Percentiles rank a stretch among this genome's conserved stretches.
Conservation (phyloP, 2,113 vertebrate genomes). For the Rhea pennata region DNA sequence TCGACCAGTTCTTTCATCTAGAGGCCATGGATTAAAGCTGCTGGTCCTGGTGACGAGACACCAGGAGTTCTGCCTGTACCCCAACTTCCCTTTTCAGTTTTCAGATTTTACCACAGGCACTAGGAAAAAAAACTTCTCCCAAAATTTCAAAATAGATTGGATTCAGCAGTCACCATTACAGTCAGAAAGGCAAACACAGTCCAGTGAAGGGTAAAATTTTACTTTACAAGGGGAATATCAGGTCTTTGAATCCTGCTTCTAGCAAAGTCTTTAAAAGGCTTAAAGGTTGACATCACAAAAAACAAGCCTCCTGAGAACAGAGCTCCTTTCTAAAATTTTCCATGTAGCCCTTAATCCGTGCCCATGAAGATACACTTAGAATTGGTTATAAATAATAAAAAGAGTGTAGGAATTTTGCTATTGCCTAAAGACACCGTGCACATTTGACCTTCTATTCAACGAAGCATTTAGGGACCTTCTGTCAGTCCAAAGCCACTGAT, state of each 20-base stretch:
- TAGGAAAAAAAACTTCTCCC: not conserved
- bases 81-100: not conserved
- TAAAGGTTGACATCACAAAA: constrained; percentile 24
- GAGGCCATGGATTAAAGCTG: constrained; percentile 45
- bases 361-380: not conserved
- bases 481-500: not conserved
- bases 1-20: constrained; percentile 52
- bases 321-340: constrained; percentile 29
- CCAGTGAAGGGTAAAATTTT: not conserved
- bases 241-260: not conserved
- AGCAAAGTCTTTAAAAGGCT: constrained; percentile 47
- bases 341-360: not conserved
- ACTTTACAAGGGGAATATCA: not conserved
- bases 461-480: not conserved
- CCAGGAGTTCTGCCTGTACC: constrained; percentile 9
- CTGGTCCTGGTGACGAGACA: not conserved
- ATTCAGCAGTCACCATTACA: not conserved
- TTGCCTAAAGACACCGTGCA: not conserved
- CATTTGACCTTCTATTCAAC: not conserved
- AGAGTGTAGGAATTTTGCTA: not conserved
- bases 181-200: constrained; percentile 14
- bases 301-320: constrained; percentile 1
- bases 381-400: constrained; percentile 17
- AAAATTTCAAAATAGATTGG: not conserved
- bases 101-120: not conserved